Evolutionary conservation across 2,888 invertebrate species (phyloP), one percentile per base, ranked within the genome.

Genomic region (Drosophila nigritarsus): DNA sequence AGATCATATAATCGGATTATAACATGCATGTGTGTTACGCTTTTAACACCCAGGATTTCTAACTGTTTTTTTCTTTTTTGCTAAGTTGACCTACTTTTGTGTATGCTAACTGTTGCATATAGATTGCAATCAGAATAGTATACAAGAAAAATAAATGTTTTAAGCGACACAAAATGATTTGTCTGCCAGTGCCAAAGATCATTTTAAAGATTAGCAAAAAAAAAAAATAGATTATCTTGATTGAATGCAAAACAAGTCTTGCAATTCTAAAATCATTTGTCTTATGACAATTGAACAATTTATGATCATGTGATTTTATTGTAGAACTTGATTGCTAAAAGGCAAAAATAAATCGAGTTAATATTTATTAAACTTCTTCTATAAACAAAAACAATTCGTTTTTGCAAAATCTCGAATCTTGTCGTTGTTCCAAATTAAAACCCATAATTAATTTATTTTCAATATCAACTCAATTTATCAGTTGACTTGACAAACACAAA

Each of bases 401-500:
- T 45, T 42, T 18, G 59, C 38, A 15, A 63, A 61, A 42, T 34
- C 40, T 38, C n/a, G 29, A 38, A 49, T 20, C 29, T 24, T 32
- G 62, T 63, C 38, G 40, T 60, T 68, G 82, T 78, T 74, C 80
- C 80, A 76, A 56, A 74, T 75, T 79, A 60, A 71, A 73, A 72
- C 60, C 55, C 68, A 82, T 87, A 84, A 86, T 86, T 89, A 90
- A 90, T 89, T 85, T 89, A 82, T 89, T 85, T 90, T 88, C 90
- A 87, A 90, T 90, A 87, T 90, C 87, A 87, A 86, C 72, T 78
- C 90, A 88, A 90, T 90, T 90, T 86, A 90, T 87, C 87, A 85
- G 89, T 86, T 79, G 90, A 89, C 75, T 88, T 88, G 86, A 80
- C 83, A 87, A 87, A 87, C 65, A 87, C 86, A 86, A 86, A 78